These are phyloP conservation scores for Scophthalmus maximus DNA, from an alignment of 2,113 vertebrate genomes.

Conservation along the genomic window DNA sequence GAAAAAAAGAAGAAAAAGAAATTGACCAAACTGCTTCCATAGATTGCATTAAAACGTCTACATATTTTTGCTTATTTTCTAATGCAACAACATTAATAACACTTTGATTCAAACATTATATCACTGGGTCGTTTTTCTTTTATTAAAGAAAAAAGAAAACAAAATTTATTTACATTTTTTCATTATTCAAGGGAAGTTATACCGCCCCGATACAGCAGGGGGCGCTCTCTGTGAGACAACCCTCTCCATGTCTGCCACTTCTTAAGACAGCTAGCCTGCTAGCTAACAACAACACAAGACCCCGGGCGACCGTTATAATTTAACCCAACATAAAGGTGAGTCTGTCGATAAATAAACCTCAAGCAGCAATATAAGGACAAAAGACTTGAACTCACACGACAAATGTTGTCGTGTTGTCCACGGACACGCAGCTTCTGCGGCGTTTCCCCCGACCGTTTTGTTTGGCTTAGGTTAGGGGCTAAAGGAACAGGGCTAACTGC, in stretches of 20 bases:
- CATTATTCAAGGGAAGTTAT: not conserved
- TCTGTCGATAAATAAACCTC: not conserved
- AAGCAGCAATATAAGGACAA: fast-evolving
- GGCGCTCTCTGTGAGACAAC: not conserved
- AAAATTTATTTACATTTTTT: not conserved
- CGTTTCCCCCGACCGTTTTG: conserved; percentile 46
- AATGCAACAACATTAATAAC: not conserved
- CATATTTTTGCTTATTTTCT: too few relatives aligned
- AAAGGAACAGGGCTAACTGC: conserved; percentile 45
- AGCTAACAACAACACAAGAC: conserved; percentile 76
- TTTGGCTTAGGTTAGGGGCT: conserved; percentile 52
- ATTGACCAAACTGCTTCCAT: too few relatives aligned
- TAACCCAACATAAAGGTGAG: conserved; percentile 60
- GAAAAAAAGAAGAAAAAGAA: too few relatives aligned
- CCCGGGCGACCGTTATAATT: conserved; percentile 45
- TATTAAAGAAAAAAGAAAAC: too few relatives aligned
- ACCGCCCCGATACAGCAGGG: conserved; percentile 42
- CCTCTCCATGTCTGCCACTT: not conserved
- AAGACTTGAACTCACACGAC: not conserved
- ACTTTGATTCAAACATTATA: not conserved
- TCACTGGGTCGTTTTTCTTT: too few relatives aligned
- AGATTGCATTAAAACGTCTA: too few relatives aligned
- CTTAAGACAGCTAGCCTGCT: conserved; percentile 45
- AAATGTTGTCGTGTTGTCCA: not conserved
- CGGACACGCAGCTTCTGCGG: not conserved